Evolutionary conservation across 2,888 invertebrate species (phyloP).

Genomic region (Phortica magna): DNA sequence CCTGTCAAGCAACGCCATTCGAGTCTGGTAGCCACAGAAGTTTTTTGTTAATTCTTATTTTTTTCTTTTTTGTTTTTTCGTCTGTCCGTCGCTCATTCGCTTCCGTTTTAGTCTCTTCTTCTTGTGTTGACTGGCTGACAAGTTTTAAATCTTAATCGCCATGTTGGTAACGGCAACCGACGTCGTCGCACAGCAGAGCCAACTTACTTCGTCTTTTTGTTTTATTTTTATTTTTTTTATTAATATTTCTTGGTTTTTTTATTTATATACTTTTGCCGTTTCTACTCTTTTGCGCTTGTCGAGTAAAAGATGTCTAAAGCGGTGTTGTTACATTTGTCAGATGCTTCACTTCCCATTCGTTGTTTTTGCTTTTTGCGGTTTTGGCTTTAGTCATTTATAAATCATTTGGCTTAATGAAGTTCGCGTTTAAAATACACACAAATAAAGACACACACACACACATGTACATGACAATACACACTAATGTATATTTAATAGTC

Average conservation of each 20-base stretch:
- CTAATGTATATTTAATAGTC: not conserved
- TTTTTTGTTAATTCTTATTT: not conserved
- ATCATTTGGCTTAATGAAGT: slow-evolving; percentile 33
- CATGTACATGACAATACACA: not conserved
- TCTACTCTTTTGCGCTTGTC: not conserved
- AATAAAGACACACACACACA: not conserved
- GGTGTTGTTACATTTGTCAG: slow-evolving; percentile 18
- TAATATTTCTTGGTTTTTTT: not conserved
- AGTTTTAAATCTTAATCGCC: slow-evolving; percentile 49
- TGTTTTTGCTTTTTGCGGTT: slow-evolving; percentile 22
- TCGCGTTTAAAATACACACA: not conserved
- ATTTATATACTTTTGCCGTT: slow-evolving; percentile 1
- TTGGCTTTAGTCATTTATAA: slow-evolving; percentile 16
- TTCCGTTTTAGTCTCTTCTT: slow-evolving; percentile 19
- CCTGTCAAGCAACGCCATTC: not conserved
- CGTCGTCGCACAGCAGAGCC: slow-evolving; percentile 22
- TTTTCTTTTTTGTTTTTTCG: not conserved
- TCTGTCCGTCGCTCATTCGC: not conserved
- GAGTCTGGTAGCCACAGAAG: not conserved
- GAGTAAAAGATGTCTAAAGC: not conserved
- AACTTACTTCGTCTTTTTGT: not conserved
- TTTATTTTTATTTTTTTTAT: not conserved
- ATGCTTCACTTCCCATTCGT: not conserved
- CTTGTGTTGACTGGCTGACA: slow-evolving; percentile 30
- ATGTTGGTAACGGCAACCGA: slow-evolving; percentile 29